Conservation (phyloP, 1,140 invertebrate species). For the Bombus confusus region DNA sequence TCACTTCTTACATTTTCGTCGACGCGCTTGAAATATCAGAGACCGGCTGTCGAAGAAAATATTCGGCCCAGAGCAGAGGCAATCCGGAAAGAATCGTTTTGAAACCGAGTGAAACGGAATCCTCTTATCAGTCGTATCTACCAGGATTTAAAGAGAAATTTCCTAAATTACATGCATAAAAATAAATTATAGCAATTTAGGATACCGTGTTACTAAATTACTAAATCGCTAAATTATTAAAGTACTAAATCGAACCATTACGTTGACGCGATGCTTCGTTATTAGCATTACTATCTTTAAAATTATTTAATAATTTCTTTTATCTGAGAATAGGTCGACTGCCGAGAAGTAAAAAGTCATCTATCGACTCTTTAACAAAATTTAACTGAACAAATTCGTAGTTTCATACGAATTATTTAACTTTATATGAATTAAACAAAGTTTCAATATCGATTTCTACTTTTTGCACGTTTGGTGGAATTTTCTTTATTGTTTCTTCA, state of each 20-base stretch:
- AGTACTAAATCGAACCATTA: too few species aligned
- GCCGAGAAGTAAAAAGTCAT: not conserved
- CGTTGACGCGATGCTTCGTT: too few species aligned
- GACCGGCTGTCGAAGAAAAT: slow-evolving; percentile 43
- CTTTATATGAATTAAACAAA: not conserved
- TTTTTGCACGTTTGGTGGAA: not conserved
- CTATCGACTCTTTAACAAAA: not conserved
- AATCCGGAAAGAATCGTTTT: slow-evolving; percentile 52
- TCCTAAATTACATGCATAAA: not conserved
- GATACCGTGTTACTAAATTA: too few species aligned
- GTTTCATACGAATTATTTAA: too few species aligned
- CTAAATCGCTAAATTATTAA: too few species aligned
- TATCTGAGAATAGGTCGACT: not conserved
- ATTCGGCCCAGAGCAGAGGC: slow-evolving; percentile 41
- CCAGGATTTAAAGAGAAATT: slow-evolving; percentile 38
- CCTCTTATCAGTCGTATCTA: slow-evolving; percentile 46
- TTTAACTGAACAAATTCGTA: too few species aligned
- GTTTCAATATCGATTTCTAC: slow-evolving; percentile 34
- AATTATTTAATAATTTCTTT: not conserved
- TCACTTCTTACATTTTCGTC: slow-evolving; percentile 61
- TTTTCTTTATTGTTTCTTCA: too few species aligned
- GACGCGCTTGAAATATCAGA: slow-evolving; percentile 59
- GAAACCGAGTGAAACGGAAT: not conserved
- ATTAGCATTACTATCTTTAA: not conserved
- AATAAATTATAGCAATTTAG: not conserved